These are phyloP conservation scores for Popillia japonica DNA, from an alignment of 1,140 invertebrate species.

Conservation along the genomic window DNA sequence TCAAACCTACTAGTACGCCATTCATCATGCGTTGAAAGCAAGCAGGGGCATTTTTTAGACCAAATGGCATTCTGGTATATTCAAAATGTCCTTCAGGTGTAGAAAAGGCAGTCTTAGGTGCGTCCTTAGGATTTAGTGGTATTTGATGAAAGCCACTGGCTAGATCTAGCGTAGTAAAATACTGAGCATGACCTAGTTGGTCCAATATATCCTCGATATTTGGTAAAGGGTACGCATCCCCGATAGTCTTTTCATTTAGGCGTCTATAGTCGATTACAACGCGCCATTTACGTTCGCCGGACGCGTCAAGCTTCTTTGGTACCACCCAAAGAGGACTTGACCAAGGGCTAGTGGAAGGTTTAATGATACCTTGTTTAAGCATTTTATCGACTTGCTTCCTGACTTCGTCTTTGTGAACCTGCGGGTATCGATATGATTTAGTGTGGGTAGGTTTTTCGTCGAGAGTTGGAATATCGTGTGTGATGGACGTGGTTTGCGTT, in stretches of 20 bases:
- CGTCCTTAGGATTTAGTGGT: conserved; percentile 54
- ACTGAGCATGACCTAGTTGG: conserved; percentile 42
- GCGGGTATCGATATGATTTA: conserved; percentile 56
- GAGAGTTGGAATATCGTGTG: conserved; percentile 52
- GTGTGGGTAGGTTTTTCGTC: conserved; percentile 48
- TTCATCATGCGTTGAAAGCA: conserved; percentile 52
- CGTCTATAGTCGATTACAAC: conserved; percentile 60
- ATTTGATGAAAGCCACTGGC: conserved; percentile 50
- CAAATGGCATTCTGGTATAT: conserved; percentile 55
- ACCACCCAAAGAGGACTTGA: conserved; percentile 58
- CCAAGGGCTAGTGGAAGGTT: conserved; percentile 54
- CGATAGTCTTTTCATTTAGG: conserved; percentile 39
- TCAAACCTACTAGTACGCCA: conserved; percentile 32
- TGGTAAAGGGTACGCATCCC: conserved; percentile 24
- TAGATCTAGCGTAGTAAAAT: conserved; percentile 58
- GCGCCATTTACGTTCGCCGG: conserved; percentile 58
- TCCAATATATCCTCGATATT: conserved; percentile 43
- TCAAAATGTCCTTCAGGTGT: conserved; percentile 53
- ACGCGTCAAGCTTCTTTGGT: conserved; percentile 59
- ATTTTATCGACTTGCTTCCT: conserved; percentile 59
- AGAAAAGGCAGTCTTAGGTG: conserved; percentile 61
- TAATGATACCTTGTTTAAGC: conserved; percentile 59
- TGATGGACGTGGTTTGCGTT: conserved; percentile 42
- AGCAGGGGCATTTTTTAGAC: conserved; percentile 41
- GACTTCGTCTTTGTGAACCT: conserved; percentile 59